These are phyloP conservation scores for Lacerta agilis DNA, from an alignment of 2,797 vertebrate genomes.

Conservation along the genomic window DNA sequence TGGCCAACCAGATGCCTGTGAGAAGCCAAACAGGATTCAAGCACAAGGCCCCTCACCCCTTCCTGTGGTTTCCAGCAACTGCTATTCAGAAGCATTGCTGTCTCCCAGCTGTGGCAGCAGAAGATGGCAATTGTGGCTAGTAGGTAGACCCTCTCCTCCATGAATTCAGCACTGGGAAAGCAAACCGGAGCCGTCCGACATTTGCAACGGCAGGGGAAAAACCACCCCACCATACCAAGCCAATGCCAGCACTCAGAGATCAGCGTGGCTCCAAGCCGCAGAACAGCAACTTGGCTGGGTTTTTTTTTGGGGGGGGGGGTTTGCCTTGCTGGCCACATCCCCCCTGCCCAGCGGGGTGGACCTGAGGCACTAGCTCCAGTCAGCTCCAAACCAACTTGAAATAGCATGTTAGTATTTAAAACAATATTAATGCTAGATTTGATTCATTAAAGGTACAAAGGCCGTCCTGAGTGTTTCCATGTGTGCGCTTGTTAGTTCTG, in stretches of 20 bases:
- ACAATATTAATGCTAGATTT: constrained; percentile 76
- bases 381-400: constrained; percentile 61
- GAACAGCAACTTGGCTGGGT: background rate
- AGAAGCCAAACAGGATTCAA: too few relatives aligned
- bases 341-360: too few relatives aligned
- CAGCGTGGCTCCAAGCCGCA: background rate
- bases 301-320: too few relatives aligned
- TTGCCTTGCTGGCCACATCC: background rate
- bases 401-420: constrained; percentile 76
- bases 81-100: too few relatives aligned
- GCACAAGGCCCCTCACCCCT: too few relatives aligned
- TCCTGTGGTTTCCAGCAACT: too few relatives aligned
- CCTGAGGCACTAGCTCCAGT: constrained; percentile 19
- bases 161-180: too few relatives aligned
- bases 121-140: too few relatives aligned
- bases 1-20: too few relatives aligned
- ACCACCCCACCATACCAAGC: background rate
- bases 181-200: background rate
- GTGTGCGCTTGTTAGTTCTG: constrained; percentile 79
- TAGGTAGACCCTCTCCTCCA: too few relatives aligned
- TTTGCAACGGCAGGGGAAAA: background rate
- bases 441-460: constrained; percentile 79
- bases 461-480: constrained; percentile 74
- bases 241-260: background rate
- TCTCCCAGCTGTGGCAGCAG: too few relatives aligned